Evolutionary conservation across 35 echinoderm and acorn worm genomes (phyloP), one percentile per base, ranked within the genome.

Genomic region (Apostichopus californicus): DNA sequence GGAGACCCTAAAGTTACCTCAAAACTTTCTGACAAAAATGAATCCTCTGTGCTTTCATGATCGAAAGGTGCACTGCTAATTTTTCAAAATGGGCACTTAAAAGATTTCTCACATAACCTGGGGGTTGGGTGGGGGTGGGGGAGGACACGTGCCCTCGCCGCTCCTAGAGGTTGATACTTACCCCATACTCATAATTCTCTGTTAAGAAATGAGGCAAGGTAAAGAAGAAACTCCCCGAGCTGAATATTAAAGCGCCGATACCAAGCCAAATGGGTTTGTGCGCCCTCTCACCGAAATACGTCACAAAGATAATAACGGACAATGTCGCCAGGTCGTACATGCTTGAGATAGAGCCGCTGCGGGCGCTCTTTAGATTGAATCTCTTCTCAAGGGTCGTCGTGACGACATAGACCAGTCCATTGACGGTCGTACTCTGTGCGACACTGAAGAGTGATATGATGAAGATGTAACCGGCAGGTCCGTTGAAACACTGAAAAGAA

Each of bases 261-360:
- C 93, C 95, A 34, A 96, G 61, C 91, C 93, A 93, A n/a, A 89
- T 58, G 1, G 95, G 95, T 63, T 96, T 96, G 60, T 96, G 92
- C 55, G 92, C 93, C 34, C 90, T 86, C 90, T 94, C 95, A 15
- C 95, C 95, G 79, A 94, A 92, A 57, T 94, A 96, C 23, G 95
- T 96, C 46, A 96, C 95, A 73, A 96, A 96, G 5, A 92, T 59
- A 53, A 96, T 92, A 9, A 96, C 88, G 56, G 91, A 79, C 85
- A 96, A 71, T 56, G 89, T 90, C 5, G 90, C 86, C 9, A 96
- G 75, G 70, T 96, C 95, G 22, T 94, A 96, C 22, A 82, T 92
- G 54, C 95, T 96, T 13, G 95, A 94, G 46, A 96, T 96, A 17
- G 90, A 92, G 5, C 95, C 95, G 55, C 90, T 96, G n/a, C 90